phyloP scores from a whole-genome alignment of 2,113 vertebrate species.

The Canis aureus region DNA sequence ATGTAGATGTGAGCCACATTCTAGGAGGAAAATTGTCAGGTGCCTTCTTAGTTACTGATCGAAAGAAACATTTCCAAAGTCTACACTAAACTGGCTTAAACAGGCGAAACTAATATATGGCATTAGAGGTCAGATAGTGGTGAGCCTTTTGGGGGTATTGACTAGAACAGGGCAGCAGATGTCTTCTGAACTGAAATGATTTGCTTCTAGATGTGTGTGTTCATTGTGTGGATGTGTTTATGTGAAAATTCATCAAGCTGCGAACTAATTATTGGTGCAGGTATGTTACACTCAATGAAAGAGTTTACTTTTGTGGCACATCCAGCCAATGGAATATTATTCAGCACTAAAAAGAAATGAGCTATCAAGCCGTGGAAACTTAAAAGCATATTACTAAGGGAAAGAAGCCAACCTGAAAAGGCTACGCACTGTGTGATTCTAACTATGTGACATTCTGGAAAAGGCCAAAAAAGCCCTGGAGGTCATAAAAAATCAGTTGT shows the following conservation, averaged over 20 bases:
- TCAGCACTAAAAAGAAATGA: not conserved
- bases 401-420: not conserved
- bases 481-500: not conserved
- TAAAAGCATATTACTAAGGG: not conserved
- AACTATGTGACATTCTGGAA: not conserved
- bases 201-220: not conserved
- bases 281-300: not conserved
- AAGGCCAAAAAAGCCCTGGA: not conserved
- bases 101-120: not conserved
- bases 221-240: not conserved
- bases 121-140: not conserved
- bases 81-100: not conserved
- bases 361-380: not conserved
- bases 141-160: not conserved
- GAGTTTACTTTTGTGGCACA: not conserved
- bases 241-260: not conserved
- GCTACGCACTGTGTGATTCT: not conserved
- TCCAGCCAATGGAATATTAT: not conserved
- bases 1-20: not conserved
- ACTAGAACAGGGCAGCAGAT: not conserved
- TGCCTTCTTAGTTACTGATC: not conserved
- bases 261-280: not conserved
- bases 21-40: not conserved
- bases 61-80: conserved; percentile 28
- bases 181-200: not conserved